These are phyloP conservation scores for Bombus picipes DNA, from an alignment of 1,140 invertebrate species.

Conservation along the genomic window DNA sequence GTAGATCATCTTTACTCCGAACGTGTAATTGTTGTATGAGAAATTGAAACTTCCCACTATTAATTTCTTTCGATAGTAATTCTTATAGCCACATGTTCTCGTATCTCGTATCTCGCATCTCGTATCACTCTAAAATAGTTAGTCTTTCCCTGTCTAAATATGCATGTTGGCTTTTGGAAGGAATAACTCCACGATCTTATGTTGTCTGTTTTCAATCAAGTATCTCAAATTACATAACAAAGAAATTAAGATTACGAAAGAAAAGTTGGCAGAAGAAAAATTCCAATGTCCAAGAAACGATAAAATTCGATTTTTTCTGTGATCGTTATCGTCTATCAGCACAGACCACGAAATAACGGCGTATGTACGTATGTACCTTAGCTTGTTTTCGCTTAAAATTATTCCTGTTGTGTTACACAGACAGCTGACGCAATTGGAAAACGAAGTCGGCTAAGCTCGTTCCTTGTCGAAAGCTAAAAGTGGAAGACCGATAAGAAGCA, in stretches of 20 bases:
- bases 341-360: too few species aligned
- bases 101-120: too few species aligned
- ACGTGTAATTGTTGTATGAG: not conserved
- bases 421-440: constrained; percentile 19
- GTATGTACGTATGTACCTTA: not conserved
- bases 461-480: constrained; percentile 17
- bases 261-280: not conserved
- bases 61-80: too few species aligned
- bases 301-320: not conserved
- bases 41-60: too few species aligned
- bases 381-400: not conserved
- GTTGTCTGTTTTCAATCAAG: too few species aligned
- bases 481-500: constrained; percentile 29
- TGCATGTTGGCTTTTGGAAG: too few species aligned
- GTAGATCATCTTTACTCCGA: not conserved
- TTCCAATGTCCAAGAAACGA: not conserved
- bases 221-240: too few species aligned
- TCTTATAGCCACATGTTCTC: too few species aligned
- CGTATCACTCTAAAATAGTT: too few species aligned
- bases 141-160: too few species aligned
- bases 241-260: not conserved
- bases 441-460: constrained; percentile 39
- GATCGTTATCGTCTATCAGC: too few species aligned
- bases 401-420: not conserved
- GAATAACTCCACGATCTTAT: too few species aligned